These are phyloP conservation scores for Heliothis peltigera DNA, from an alignment of 2,888 invertebrate species.

Conservation along the genomic window DNA sequence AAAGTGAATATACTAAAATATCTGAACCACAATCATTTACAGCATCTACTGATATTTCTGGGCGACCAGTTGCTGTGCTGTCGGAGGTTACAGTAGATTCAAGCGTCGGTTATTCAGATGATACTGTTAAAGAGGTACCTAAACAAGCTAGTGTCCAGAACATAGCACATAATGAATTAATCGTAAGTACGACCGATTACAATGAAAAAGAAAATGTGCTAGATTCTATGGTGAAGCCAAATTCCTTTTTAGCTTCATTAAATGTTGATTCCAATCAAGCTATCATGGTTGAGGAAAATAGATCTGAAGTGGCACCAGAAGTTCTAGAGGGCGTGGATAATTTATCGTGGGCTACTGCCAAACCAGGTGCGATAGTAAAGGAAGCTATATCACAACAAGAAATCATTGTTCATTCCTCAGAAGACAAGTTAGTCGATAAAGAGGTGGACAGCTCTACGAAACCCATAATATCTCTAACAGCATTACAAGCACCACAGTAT, in stretches of 20 bases:
- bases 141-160: conserved; percentile 88
- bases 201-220: conserved; percentile 89
- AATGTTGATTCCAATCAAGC: conserved; percentile 82
- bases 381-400: conserved; percentile 91
- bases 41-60: conserved; percentile 83
- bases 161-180: conserved; percentile 87
- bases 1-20: conserved; percentile 67
- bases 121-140: conserved; percentile 51
- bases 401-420: conserved; percentile 85
- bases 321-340: conserved; percentile 70
- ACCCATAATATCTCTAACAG: conserved; percentile 80
- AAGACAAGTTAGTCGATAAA: conserved; percentile 73
- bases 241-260: conserved; percentile 64
- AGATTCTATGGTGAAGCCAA: conserved; percentile 60
- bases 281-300: conserved; percentile 87
- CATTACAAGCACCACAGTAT: conserved; percentile 89
- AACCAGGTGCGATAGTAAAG: conserved; percentile 80
- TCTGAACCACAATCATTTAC: conserved; percentile 66
- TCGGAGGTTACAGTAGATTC: conserved; percentile 85
- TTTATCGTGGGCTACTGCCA: conserved; percentile 74
- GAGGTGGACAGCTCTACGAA: conserved; percentile 75
- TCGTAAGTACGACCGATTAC: conserved; percentile 86
- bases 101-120: conserved; percentile 73
- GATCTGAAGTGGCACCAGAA: conserved; percentile 82
- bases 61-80: conserved; percentile 87